A percentile compares a stretch with the other conserved stretches of the same genome.
Evolutionary conservation across 2,113 vertebrate species (phyloP).

Genomic region (Grantiella picta): DNA sequence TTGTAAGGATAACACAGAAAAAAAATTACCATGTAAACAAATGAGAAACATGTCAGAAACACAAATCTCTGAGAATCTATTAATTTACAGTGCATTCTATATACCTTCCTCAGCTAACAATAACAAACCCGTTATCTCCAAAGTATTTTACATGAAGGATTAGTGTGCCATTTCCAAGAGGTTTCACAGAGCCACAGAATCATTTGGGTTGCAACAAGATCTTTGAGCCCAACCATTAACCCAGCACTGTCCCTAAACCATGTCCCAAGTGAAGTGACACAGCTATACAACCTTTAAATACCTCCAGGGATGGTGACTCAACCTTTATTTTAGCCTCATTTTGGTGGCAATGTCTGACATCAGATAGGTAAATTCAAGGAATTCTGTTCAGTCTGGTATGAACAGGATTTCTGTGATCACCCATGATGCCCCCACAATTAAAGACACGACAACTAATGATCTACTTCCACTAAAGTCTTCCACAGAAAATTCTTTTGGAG

Average conservation of each 20-base stretch:
- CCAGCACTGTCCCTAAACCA: not conserved
- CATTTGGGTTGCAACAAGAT: fast-evolving
- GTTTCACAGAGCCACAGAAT: not conserved
- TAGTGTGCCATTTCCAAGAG: not conserved
- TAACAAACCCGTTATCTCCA: not conserved
- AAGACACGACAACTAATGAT: not conserved
- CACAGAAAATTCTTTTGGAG: not conserved
- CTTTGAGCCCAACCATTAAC: not conserved
- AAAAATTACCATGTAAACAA: not conserved
- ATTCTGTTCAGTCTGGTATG: not conserved
- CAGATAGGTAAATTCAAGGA: not conserved
- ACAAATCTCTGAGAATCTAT: not conserved
- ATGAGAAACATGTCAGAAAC: not conserved
- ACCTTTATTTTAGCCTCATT: not conserved
- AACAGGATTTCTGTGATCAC: not conserved
- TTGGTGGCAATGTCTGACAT: not conserved
- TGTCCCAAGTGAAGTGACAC: not conserved
- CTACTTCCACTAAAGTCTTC: not conserved
- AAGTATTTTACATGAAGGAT: not conserved
- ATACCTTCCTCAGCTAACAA: not conserved
- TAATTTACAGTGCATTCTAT: not conserved
- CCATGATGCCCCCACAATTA: not conserved
- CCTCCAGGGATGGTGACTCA: not conserved
- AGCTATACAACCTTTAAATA: not conserved
- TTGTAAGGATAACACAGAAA: not conserved